These are phyloP conservation scores for Sebastes dallii DNA, from an alignment of 2,797 vertebrate genomes.

Conservation along the genomic window DNA sequence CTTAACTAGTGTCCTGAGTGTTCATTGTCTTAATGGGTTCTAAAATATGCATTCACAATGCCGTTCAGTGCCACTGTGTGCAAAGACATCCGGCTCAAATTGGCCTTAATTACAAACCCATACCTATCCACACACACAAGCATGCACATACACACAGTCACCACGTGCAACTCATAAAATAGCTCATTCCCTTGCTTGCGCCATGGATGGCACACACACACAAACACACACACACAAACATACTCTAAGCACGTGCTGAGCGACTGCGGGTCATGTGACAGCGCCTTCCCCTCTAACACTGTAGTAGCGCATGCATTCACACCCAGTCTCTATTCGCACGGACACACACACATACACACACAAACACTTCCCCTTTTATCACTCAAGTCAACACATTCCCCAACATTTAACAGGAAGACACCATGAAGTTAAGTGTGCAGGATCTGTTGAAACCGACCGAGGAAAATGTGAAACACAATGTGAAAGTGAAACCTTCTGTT, in stretches of 20 bases:
- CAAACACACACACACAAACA: conserved; percentile 25
- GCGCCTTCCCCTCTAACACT: conserved; percentile 44
- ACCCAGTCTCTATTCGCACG: conserved; percentile 10
- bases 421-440: neutral
- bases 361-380: conserved; percentile 43
- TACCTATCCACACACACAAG: conserved; percentile 1
- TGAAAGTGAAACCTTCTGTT: conserved; percentile 54
- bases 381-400: neutral
- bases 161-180: conserved; percentile 36
- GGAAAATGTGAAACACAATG: neutral
- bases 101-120: conserved; percentile 33
- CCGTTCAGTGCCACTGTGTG: conserved; percentile 1
- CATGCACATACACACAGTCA: conserved; percentile 4
- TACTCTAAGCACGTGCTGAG: conserved; percentile 67
- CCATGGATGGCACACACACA: conserved; percentile 11
- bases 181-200: conserved; percentile 26
- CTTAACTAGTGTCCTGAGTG: neutral
- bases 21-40: neutral
- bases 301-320: conserved; percentile 8
- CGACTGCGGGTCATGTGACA: conserved; percentile 72
- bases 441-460: conserved; percentile 14
- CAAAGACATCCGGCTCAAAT: conserved; percentile 25
- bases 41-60: conserved; percentile 21
- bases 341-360: neutral
- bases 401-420: conserved; percentile 34